phyloP scores from a whole-genome alignment of 2,113 vertebrate species.

The Eudyptes chrysolophus region DNA sequence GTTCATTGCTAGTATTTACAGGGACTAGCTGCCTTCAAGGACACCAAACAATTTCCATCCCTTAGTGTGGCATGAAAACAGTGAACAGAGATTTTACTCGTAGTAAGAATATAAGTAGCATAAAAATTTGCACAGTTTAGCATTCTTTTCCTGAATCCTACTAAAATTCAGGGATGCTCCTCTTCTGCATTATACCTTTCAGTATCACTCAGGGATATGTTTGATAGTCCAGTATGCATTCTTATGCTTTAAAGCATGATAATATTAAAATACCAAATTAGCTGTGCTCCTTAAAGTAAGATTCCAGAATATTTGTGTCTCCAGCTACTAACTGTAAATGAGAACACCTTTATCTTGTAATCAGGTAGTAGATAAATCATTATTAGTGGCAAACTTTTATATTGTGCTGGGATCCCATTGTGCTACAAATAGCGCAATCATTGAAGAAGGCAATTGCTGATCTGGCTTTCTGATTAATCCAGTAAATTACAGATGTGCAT shows the following conservation, averaged over 20 bases:
- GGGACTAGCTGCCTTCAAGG: neutral
- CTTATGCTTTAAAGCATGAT: neutral
- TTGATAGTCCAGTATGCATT: neutral
- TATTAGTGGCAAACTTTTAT: neutral
- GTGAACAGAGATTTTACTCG: neutral
- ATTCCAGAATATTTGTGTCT: neutral
- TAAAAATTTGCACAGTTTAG: neutral
- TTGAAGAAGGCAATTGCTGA: neutral
- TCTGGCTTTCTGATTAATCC: neutral
- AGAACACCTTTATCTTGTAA: neutral
- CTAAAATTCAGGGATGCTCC: neutral
- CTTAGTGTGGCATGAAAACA: neutral
- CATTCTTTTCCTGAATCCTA: neutral
- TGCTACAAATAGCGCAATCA: neutral
- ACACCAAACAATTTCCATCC: neutral
- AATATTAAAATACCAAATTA: neutral
- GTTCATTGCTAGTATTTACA: neutral
- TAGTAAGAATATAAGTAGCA: neutral
- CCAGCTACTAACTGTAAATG: neutral
- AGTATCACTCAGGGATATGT: neutral
- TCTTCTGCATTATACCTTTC: neutral
- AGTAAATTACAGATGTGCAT: neutral
- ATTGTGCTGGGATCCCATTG: neutral
- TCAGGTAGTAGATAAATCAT: neutral
- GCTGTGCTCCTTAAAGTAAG: neutral